Evolutionary conservation across 2,113 vertebrate genomes (phyloP).

Genomic region (Dipodomys spectabilis): DNA sequence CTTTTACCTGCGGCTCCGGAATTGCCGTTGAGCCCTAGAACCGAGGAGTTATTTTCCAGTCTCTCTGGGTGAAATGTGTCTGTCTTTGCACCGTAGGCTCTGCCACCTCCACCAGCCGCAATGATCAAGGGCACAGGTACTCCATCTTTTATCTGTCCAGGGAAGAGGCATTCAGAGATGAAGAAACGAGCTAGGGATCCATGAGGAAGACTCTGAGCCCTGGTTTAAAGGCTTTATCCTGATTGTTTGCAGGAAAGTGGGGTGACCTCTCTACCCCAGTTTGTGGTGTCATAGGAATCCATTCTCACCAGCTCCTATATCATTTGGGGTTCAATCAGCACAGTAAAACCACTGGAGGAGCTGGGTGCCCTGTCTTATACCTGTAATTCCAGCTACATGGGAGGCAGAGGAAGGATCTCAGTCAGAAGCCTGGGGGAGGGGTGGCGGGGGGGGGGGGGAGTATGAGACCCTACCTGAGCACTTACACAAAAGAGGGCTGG

Average conservation of each 20-base stretch:
- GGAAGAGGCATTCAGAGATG: conserved; percentile 64
- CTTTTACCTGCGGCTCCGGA: conserved; percentile 93
- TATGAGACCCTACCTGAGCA: too few species aligned
- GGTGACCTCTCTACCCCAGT: not conserved
- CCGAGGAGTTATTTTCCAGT: conserved; percentile 91
- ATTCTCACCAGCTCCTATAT: not conserved
- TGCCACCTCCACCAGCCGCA: conserved; percentile 96
- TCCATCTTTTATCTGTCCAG: conserved; percentile 91
- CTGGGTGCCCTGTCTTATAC: too few species aligned
- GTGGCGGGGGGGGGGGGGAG: too few species aligned
- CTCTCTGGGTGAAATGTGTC: conserved; percentile 89
- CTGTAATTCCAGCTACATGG: too few species aligned
- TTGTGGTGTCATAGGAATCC: not conserved
- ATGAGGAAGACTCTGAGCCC: not conserved
- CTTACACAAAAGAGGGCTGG: too few species aligned
- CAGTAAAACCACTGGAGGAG: not conserved
- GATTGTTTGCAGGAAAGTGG: not conserved
- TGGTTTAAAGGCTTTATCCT: not conserved
- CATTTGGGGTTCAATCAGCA: not conserved
- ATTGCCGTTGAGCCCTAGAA: conserved; percentile 94
- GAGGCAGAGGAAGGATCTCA: too few species aligned
- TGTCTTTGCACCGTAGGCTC: conserved; percentile 92
- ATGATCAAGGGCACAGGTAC: conserved; percentile 92
- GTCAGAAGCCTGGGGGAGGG: too few species aligned
- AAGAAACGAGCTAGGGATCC: not conserved